Conservation (phyloP, 2,888 invertebrate species). For the Bimastos eiseni region DNA sequence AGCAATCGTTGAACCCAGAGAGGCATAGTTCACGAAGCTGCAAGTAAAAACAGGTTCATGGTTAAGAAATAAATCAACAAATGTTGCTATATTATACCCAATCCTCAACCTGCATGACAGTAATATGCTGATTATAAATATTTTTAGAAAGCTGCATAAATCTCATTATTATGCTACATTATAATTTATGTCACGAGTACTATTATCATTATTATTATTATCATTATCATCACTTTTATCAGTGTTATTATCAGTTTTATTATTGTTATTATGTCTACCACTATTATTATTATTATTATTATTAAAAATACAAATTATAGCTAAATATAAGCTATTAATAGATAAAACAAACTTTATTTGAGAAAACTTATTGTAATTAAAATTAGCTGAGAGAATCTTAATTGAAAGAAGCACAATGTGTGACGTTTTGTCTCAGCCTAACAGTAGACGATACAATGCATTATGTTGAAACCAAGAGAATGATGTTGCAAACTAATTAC, state of each 20-base stretch:
- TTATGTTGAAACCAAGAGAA: not conserved
- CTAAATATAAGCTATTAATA: not conserved
- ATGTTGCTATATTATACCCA: not conserved
- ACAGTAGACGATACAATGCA: not conserved
- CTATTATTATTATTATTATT: too few species aligned
- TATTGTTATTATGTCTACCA: too few species aligned
- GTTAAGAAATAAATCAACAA: not conserved
- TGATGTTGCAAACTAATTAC: not conserved
- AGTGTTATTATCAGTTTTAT: too few species aligned
- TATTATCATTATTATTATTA: too few species aligned
- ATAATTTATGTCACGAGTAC: too few species aligned
- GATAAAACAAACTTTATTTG: not conserved
- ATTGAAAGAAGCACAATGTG: not conserved
- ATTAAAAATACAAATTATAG: too few species aligned
- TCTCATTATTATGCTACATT: too few species aligned
- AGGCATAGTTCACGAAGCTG: conserved; percentile 42
- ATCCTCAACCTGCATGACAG: not conserved
- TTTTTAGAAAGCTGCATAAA: too few species aligned
- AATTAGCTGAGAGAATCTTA: not conserved
- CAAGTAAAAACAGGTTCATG: not conserved
- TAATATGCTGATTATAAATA: too few species aligned
- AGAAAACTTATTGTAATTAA: not conserved
- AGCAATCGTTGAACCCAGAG: conserved; percentile 39
- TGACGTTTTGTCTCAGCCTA: not conserved
- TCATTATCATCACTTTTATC: too few species aligned